Base-by-base conservation (phyloP, 1,140 invertebrate species). In the Eriosoma lanigerum region DNA sequence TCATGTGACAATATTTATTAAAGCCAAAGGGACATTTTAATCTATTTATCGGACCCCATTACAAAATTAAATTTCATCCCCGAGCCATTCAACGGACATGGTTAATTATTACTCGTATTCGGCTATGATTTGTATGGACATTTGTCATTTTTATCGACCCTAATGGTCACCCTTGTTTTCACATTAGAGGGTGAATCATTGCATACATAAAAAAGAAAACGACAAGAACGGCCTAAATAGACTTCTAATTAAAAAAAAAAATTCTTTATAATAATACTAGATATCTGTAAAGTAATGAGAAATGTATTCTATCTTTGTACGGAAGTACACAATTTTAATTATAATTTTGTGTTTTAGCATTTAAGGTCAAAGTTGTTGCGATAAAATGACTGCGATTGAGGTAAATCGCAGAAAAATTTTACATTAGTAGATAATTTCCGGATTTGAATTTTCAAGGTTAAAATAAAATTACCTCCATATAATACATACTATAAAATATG, bases 31-130 rank as follows among this genome's bases (percentile, higher is more conserved):
- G 73, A n/a, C 54, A 56, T 76, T 76, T 76, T 78, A 78, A 78
- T 78, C 75, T 62, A 78, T 78, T 78, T 76, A 76, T 76, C 75
- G 75, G 75, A 78, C 75, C 75, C 75, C 75, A 62, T 76, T 76
- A 76, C 73, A 60, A 44, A 76, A 76, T 76, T 76, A 76, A 76
- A 76, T 76, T n/a, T 54, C n/a, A 76, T n/a, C 29, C 73, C 54
- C 38, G 32, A 4, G 21, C 73, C n/a, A 17, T 46, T 32, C 52
- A 19, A n/a, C 44, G 56, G 50, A 46, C 54, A 62, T 38, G 75
- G 75, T 78, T 78, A 78, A 78, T 78, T 78, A 62, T 78, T 60
- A 58, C 54, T 60, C 75, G 21, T 52, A 72, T 24, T 62, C 75
- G 75, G 15, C 24, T 78, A 62, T 62, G 75, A 78, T 78, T 78